Conservation (phyloP, 2,113 vertebrate species). For the Ivindomyrus marchei region DNA sequence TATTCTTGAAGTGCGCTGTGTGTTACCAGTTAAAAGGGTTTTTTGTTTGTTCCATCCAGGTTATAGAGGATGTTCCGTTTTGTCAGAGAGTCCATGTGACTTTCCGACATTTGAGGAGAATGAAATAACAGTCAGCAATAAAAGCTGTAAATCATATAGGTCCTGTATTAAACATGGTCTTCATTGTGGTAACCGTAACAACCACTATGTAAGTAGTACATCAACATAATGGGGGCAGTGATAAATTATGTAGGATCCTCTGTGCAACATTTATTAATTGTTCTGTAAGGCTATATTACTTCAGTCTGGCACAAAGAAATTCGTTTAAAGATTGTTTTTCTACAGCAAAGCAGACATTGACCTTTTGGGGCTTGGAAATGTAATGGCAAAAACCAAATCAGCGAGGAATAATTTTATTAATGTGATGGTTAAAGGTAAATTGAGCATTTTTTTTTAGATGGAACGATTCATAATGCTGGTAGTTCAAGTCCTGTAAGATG, state of each 20-base stretch:
- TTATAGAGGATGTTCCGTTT: not conserved
- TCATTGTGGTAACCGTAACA: not conserved
- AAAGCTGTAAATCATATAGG: not conserved
- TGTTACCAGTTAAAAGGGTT: not conserved
- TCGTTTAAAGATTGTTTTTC: too few relatives aligned
- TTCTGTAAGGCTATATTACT: not conserved
- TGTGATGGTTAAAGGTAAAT: not conserved
- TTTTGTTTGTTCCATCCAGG: not conserved
- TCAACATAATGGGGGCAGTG: not conserved
- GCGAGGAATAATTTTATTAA: not conserved
- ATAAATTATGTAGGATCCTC: not conserved
- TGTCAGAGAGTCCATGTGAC: not conserved
- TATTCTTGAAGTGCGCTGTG: not conserved
- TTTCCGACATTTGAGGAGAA: not conserved
- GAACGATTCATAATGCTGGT: not conserved
- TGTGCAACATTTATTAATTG: not conserved
- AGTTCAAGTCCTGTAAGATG: not conserved
- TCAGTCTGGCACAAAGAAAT: not conserved
- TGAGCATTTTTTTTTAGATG: not conserved
- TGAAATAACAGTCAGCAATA: not conserved
- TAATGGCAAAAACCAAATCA: not conserved
- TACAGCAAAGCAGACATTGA: too few relatives aligned
- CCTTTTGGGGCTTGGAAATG: not conserved
- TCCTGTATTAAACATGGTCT: not conserved
- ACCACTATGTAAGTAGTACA: not conserved